phyloP scores from a whole-genome alignment of 2,797 vertebrate genomes.

The Gallinago solitaria region DNA sequence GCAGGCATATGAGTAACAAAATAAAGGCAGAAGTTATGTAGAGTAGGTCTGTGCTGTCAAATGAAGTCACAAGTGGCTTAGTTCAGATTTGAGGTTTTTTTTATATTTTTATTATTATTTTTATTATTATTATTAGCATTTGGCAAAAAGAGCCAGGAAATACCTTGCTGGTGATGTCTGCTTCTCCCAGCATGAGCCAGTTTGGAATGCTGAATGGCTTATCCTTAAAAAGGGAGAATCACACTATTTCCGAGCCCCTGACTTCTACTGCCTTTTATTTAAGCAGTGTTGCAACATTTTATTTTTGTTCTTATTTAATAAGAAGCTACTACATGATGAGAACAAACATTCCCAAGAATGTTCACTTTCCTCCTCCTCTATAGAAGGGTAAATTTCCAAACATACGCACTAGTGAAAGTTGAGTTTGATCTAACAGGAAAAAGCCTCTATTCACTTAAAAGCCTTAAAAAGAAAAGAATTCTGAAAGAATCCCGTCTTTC shows the following conservation, averaged over 20 bases:
- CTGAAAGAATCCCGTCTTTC: background rate
- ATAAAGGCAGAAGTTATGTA: background rate
- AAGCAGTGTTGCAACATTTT: background rate
- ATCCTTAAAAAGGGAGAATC: conserved; percentile 17
- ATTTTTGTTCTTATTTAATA: conserved; percentile 19
- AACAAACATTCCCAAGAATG: background rate
- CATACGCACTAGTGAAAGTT: background rate
- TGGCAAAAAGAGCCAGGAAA: conserved; percentile 67
- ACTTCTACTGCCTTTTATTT: background rate
- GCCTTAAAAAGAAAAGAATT: conserved; percentile 24
- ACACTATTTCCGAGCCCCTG: background rate
- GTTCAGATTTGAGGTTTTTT: background rate
- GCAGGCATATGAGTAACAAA: background rate
- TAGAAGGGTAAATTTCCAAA: background rate
- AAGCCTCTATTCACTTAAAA: background rate
- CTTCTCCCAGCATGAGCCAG: conserved; percentile 26
- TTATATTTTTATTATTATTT: background rate
- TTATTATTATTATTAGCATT: conserved; percentile 44
- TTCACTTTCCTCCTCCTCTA: background rate
- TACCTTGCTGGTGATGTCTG: conserved; percentile 61
- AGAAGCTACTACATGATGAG: background rate
- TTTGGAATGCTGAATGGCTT: conserved; percentile 36
- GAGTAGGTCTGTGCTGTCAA: background rate
- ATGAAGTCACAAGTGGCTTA: conserved; percentile 3
- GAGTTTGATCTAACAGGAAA: background rate